Percentiles rank a stretch among this genome's conserved stretches.
Conservation (phyloP, 1,140 invertebrate species). For the Papilio machaon region DNA sequence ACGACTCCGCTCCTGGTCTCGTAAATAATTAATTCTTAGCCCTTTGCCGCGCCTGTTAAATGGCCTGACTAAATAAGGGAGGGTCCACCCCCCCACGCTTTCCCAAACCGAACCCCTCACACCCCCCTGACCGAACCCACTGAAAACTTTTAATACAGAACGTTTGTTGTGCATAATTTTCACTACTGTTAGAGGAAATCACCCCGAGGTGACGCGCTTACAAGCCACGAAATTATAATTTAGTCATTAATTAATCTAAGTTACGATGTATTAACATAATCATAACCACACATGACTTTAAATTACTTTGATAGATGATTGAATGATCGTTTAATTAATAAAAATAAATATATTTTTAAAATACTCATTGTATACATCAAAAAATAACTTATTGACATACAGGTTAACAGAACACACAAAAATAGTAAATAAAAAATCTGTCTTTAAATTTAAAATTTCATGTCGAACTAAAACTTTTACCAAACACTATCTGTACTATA, state of each 20-base stretch:
- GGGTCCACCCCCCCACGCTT: conserved; percentile 52
- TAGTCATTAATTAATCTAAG: background rate
- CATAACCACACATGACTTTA: background rate
- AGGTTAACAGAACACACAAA: no score
- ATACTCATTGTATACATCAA: no score
- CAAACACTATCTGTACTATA: background rate
- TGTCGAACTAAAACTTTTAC: no score
- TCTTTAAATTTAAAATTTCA: no score
- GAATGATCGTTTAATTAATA: background rate
- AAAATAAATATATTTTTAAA: no score
- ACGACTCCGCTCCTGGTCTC: conserved; percentile 60
- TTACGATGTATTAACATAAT: background rate
- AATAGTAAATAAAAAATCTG: no score
- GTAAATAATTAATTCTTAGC: conserved; percentile 75
- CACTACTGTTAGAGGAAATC: conserved; percentile 42
- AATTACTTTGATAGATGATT: no score
- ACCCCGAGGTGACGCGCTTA: background rate
- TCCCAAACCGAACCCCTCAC: conserved; percentile 47
- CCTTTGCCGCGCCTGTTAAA: conserved; percentile 75
- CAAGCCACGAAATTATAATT: background rate
- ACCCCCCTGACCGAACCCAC: conserved; percentile 47
- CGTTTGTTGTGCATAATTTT: conserved; percentile 66
- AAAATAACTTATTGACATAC: no score
- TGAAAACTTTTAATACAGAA: conserved; percentile 71
- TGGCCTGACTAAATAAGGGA: conserved; percentile 76